A percentile compares a stretch with the other conserved stretches of the same genome.
These are phyloP conservation scores for Calcarius lapponicus DNA, from an alignment of 2,797 vertebrate genomes.

Conservation along the genomic window DNA sequence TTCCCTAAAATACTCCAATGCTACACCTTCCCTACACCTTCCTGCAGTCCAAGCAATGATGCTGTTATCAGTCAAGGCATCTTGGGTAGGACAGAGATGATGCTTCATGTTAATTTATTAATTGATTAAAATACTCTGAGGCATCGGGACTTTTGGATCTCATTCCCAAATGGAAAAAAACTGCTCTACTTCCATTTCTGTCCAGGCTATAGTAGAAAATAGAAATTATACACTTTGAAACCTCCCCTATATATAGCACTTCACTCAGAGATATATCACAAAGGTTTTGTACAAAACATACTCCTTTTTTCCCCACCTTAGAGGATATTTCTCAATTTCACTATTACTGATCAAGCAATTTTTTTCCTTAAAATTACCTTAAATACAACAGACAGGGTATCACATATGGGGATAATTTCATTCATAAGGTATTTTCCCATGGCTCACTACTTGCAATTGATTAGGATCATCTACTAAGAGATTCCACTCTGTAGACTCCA, in stretches of 20 bases:
- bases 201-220: not conserved
- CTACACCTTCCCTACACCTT: not conserved
- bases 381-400: not conserved
- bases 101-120: conserved; percentile 43
- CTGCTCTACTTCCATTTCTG: conserved; percentile 35
- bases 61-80: not conserved
- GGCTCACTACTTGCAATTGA: not conserved
- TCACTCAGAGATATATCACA: not conserved
- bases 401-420: not conserved
- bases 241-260: not conserved
- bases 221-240: not conserved
- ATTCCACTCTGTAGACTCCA: not conserved
- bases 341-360: not conserved
- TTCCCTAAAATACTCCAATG: not conserved
- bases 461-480: not conserved
- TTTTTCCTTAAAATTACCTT: not conserved
- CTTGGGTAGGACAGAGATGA: not conserved
- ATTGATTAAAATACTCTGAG: conserved; percentile 30
- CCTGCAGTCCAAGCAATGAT: not conserved
- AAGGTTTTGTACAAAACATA: not conserved
- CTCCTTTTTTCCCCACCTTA: not conserved
- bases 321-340: not conserved
- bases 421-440: not conserved
- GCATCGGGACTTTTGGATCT: not conserved
- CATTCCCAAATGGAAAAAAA: not conserved